phyloP scores from a whole-genome alignment of 2,797 vertebrate genomes.

The Ceryle rudis region DNA sequence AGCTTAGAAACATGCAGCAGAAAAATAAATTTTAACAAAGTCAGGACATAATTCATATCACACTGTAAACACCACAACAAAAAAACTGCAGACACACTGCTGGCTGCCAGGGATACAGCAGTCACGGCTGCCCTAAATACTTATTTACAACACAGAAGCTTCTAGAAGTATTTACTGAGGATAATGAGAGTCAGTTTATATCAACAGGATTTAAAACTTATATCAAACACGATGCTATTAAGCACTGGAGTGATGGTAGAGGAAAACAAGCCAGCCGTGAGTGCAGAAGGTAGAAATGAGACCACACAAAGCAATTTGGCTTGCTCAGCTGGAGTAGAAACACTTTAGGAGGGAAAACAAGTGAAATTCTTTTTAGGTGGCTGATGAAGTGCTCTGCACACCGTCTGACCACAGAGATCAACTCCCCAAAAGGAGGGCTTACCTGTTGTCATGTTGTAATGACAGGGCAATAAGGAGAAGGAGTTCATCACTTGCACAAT shows the following conservation, averaged over 20 bases:
- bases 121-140: not conserved
- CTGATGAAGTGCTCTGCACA: not conserved
- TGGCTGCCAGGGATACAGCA: not conserved
- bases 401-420: not conserved
- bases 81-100: not conserved
- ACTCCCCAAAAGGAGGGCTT: not conserved
- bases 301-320: not conserved
- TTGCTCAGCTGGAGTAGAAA: conserved; percentile 24
- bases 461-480: not conserved
- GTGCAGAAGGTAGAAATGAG: not conserved
- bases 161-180: not conserved
- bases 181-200: not conserved
- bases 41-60: not conserved
- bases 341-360: not conserved
- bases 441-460: not conserved
- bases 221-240: not conserved
- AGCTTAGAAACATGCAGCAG: not conserved
- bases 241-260: not conserved
- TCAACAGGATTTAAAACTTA: conserved; percentile 19
- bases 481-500: not conserved
- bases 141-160: not conserved
- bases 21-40: conserved; percentile 56
- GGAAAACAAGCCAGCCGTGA: not conserved
- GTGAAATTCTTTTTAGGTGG: not conserved
- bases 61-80: not conserved